phyloP scores from a whole-genome alignment of 2,797 vertebrate genomes.

The Crenichthys baileyi region DNA sequence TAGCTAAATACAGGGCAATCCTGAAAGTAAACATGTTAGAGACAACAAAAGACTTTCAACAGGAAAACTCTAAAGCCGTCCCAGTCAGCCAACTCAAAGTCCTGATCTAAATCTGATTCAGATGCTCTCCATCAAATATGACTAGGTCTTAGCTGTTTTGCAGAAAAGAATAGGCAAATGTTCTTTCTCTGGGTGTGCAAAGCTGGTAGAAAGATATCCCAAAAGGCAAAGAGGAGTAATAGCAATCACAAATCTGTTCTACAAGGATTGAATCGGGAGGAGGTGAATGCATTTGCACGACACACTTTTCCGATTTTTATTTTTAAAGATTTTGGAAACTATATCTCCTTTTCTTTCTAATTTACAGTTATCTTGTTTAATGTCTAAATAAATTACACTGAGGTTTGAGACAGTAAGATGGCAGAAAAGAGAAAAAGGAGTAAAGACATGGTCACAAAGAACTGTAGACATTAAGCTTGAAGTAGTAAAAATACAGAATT shows the following conservation, averaged over 20 bases:
- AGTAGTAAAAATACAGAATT: not conserved
- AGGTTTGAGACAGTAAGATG: not conserved
- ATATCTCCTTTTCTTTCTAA: not conserved
- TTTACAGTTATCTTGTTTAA: not conserved
- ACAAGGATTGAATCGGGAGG: not conserved
- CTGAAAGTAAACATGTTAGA: not conserved
- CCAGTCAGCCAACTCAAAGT: not conserved
- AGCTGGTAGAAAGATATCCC: not conserved
- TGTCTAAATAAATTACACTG: not conserved
- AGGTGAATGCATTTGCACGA: not conserved
- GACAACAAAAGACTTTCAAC: not conserved
- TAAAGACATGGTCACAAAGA: not conserved
- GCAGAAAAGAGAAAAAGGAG: not conserved
- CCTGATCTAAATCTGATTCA: not conserved
- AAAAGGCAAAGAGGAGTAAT: not conserved
- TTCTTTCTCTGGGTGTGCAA: not conserved
- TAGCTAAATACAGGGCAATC: not conserved
- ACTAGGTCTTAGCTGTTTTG: not conserved
- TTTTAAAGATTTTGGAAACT: not conserved
- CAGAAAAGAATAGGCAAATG: not conserved
- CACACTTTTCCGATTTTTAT: not conserved
- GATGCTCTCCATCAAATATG: not conserved
- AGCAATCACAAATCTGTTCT: not conserved
- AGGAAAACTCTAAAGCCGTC: not conserved
- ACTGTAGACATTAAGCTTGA: not conserved